phyloP scores from a whole-genome alignment of 2,888 invertebrate genomes.

The Yponomeuta sedellus region DNA sequence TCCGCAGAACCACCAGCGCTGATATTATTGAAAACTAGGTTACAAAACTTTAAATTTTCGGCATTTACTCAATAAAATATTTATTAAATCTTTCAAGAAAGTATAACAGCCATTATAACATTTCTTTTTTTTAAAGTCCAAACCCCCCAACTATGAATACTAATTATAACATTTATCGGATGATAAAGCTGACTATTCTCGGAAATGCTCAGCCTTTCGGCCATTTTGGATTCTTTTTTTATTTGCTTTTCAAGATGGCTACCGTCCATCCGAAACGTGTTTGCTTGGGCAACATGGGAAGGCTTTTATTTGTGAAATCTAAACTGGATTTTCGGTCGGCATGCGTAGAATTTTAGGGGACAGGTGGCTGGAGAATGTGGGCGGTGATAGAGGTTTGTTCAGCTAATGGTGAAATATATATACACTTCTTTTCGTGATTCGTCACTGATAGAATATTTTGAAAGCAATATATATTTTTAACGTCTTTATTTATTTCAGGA shows the following conservation, averaged over 20 bases:
- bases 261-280: conserved; percentile 34
- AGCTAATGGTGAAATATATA: neutral
- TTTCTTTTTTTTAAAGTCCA: too few relatives aligned
- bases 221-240: conserved; percentile 33
- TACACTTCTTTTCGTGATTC: neutral
- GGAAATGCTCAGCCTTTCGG: conserved; percentile 28
- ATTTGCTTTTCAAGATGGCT: conserved; percentile 44
- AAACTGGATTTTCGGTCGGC: conserved; percentile 20
- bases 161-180: neutral
- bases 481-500: too few relatives aligned
- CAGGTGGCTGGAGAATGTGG: conserved; percentile 17
- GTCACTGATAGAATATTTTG: too few relatives aligned
- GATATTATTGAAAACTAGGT: too few relatives aligned
- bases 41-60: too few relatives aligned
- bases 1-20: too few relatives aligned
- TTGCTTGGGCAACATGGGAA: conserved; percentile 30
- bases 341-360: conserved; percentile 15
- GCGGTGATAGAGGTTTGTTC: neutral
- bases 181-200: neutral
- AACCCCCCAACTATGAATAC: too few relatives aligned
- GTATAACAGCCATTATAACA: too few relatives aligned
- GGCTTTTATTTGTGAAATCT: conserved; percentile 18
- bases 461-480: too few relatives aligned
- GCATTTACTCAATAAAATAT: too few relatives aligned
- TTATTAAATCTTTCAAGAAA: too few relatives aligned